Conservation (phyloP, 2,797 vertebrate genomes). For the Esox masquinongy region DNA sequence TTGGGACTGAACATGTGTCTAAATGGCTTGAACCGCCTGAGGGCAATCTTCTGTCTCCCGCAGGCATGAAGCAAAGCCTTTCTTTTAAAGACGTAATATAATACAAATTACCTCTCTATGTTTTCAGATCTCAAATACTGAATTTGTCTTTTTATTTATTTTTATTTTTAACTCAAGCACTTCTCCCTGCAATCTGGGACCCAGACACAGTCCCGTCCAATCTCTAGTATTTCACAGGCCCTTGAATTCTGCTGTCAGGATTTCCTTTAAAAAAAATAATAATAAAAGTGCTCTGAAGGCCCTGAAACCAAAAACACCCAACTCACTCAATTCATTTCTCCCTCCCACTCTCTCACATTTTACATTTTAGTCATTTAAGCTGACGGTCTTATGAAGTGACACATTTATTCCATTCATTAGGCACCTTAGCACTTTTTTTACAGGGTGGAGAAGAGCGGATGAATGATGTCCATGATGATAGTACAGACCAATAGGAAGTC, state of each 20-base stretch:
- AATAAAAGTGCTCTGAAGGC: conserved; percentile 43
- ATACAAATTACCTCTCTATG: not conserved
- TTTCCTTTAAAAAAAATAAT: conserved; percentile 54
- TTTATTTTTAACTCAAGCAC: no score
- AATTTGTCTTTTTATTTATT: not conserved
- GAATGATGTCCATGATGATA: no score
- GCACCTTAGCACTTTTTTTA: no score
- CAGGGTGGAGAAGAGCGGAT: no score
- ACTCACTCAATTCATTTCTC: no score
- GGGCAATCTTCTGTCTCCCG: conserved; percentile 23
- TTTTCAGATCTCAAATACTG: not conserved
- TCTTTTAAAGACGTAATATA: conserved; percentile 35
- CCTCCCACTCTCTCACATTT: no score
- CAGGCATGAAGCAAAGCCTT: conserved; percentile 15
- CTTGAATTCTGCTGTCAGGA: conserved; percentile 58
- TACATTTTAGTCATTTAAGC: no score
- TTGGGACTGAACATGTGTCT: conserved; percentile 13
- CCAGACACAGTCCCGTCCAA: conserved; percentile 23
- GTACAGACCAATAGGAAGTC: no score
- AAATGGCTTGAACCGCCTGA: conserved; percentile 33
- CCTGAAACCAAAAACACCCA: not conserved
- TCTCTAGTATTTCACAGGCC: conserved; percentile 42
- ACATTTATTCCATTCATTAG: no score
- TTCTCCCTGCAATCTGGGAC: not conserved
- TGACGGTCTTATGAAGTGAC: no score